phyloP scores from a whole-genome alignment of 35 echinoderm and acorn worm species.

The Lytechinus pictus region DNA sequence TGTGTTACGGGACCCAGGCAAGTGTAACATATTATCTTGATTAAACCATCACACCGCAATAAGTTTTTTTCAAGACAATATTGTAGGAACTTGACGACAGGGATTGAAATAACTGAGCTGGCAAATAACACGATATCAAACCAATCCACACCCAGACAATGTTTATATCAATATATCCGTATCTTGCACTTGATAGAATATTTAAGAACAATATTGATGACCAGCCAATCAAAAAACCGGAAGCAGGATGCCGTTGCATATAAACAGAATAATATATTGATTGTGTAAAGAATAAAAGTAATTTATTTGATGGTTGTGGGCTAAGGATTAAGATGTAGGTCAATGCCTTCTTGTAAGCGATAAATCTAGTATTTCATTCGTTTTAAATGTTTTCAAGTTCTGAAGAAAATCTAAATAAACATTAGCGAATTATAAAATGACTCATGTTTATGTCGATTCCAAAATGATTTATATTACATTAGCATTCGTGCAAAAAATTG shows the following conservation, averaged over 20 bases:
- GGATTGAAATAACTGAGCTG: not conserved
- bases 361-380: too few relatives aligned
- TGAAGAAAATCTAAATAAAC: too few relatives aligned
- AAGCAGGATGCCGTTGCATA: not conserved
- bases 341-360: not conserved
- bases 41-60: too few relatives aligned
- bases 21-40: too few relatives aligned
- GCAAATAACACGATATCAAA: not conserved
- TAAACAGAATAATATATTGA: conserved; percentile 8
- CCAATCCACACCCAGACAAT: not conserved
- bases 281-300: not conserved
- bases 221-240: conserved; percentile 8
- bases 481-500: too few relatives aligned
- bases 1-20: too few relatives aligned
- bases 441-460: too few relatives aligned
- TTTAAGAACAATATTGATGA: conserved; percentile 6
- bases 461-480: too few relatives aligned
- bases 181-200: not conserved
- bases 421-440: too few relatives aligned
- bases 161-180: not conserved
- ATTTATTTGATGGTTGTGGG: not conserved
- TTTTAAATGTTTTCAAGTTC: too few relatives aligned
- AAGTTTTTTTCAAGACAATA: not conserved
- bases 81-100: not conserved
- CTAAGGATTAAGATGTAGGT: not conserved